phyloP scores from a whole-genome alignment of 2,797 vertebrate genomes.

The Lophotriccus pileatus region DNA sequence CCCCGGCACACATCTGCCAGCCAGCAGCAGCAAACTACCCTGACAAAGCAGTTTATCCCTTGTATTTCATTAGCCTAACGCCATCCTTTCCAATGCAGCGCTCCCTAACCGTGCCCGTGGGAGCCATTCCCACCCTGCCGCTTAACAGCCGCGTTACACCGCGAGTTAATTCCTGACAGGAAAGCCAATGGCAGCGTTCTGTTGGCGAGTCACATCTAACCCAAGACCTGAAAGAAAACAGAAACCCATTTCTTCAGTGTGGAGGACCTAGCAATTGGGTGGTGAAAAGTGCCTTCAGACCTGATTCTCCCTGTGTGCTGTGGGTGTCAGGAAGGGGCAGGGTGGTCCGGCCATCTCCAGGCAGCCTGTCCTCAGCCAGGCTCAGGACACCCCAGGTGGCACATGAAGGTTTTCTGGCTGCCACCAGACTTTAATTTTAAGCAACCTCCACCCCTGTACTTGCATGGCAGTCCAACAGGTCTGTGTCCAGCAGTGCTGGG shows the following conservation, averaged over 20 bases:
- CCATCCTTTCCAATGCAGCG: not conserved
- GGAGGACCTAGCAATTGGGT: not conserved
- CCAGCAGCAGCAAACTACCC: not conserved
- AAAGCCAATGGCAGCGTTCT: not conserved
- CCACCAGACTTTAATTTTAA: not conserved
- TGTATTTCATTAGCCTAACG: not conserved
- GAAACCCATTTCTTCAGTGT: not conserved
- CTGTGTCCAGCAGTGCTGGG: rapidly evolving
- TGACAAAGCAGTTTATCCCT: not conserved
- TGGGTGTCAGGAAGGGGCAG: not conserved
- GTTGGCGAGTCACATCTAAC: not conserved
- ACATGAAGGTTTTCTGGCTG: not conserved
- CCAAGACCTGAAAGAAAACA: not conserved
- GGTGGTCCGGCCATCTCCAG: rapidly evolving
- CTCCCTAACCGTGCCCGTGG: rapidly evolving
- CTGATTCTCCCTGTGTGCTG: rapidly evolving
- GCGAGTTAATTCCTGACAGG: not conserved
- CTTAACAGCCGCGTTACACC: not conserved
- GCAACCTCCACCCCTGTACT: not conserved
- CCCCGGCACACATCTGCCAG: not conserved
- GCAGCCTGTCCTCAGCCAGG: not conserved
- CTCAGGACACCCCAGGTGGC: not conserved
- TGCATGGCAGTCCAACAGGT: not conserved
- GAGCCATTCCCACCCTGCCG: not conserved
- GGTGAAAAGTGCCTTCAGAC: not conserved